A percentile compares a stretch with the other conserved stretches of the same genome.
These are phyloP conservation scores for Falco punctatus DNA, from an alignment of 2,113 vertebrate species.

Conservation along the genomic window DNA sequence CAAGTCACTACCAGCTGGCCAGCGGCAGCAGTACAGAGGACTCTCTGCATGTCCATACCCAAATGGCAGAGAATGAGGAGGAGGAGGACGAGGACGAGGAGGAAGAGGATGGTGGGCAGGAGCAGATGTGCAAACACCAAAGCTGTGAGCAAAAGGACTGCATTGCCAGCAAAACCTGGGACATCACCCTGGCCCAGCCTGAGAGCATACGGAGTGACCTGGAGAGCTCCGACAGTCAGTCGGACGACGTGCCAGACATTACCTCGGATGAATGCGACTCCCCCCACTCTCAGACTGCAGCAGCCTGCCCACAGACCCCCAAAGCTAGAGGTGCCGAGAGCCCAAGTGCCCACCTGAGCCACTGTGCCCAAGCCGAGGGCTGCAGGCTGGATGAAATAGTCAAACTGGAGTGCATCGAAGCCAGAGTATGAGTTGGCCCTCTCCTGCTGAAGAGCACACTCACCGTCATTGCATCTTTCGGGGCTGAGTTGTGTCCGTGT, in stretches of 20 bases:
- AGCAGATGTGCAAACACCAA: conserved; percentile 79
- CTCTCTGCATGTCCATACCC: conserved; percentile 82
- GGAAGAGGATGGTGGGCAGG: conserved; percentile 77
- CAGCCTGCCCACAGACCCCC: conserved; percentile 69
- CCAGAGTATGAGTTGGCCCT: conserved; percentile 69
- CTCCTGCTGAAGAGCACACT: conserved; percentile 51
- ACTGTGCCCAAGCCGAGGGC: conserved; percentile 74
- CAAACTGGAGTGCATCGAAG: conserved; percentile 77
- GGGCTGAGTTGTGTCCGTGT: conserved; percentile 6
- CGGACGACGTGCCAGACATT: conserved; percentile 94
- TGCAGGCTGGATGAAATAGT: conserved; percentile 67
- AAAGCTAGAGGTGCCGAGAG: conserved; percentile 71
- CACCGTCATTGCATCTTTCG: conserved; percentile 38
- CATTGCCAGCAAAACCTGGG: conserved; percentile 76
- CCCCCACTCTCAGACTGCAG: conserved; percentile 76
- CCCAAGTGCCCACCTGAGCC: conserved; percentile 81
- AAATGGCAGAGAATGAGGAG: conserved; percentile 80
- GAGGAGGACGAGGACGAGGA: conserved; percentile 64
- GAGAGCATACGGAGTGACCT: conserved; percentile 98
- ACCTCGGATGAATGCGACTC: conserved; percentile 95
- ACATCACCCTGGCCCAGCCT: conserved; percentile 94
- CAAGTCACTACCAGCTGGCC: conserved; percentile 93
- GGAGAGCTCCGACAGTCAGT: conserved; percentile 97
- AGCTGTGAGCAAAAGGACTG: conserved; percentile 81
- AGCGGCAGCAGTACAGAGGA: conserved; percentile 91